phyloP scores from a whole-genome alignment of 2,797 vertebrate genomes.

The Perodicticus potto region DNA sequence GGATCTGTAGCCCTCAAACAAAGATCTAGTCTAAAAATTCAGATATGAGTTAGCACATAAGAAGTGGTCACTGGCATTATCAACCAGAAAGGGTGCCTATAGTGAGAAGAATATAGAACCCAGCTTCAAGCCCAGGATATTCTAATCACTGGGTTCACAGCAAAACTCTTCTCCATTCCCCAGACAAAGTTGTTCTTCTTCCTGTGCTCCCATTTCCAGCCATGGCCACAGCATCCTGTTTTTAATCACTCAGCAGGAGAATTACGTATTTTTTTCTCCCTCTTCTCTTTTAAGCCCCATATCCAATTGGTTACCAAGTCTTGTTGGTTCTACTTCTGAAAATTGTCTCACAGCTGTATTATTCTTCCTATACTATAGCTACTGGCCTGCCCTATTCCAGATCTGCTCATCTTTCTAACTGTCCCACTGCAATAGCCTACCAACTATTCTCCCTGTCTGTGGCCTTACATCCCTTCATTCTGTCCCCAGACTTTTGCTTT shows the following conservation, averaged over 20 bases:
- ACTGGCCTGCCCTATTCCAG: background rate
- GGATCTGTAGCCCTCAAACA: background rate
- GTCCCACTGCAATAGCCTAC: background rate
- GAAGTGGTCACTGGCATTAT: background rate
- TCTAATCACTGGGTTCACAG: conserved; percentile 1
- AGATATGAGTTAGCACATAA: background rate
- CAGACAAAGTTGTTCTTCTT: background rate
- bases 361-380: background rate
- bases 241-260: background rate
- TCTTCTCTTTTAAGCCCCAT: background rate
- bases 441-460: background rate
- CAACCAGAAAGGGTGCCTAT: background rate
- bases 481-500: background rate
- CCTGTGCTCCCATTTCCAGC: background rate
- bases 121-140: background rate
- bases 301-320: background rate
- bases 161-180: background rate
- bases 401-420: background rate
- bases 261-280: background rate
- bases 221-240: background rate
- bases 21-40: background rate
- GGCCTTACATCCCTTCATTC: background rate
- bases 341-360: background rate
- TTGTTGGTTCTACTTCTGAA: conserved; percentile 18
- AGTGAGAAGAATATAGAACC: background rate